Evolutionary conservation across 2,113 vertebrate genomes (phyloP).

Genomic region (Hiodon tergisus): DNA sequence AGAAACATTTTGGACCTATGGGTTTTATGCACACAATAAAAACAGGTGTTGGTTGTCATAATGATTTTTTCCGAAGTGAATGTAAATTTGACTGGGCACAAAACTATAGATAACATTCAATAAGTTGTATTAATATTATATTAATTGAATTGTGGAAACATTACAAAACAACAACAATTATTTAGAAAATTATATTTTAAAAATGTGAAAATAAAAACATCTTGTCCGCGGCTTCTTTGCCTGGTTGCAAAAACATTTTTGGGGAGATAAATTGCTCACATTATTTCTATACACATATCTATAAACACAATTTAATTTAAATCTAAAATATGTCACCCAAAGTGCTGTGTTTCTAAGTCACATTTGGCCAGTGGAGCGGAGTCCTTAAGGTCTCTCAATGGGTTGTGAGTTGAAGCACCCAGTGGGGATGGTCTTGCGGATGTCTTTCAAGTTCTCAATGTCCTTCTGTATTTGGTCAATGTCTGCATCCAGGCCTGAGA

Average conservation of each 20-base stretch:
- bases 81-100: too few species aligned
- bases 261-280: neutral
- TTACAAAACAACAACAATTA: too few species aligned
- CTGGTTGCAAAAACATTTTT: neutral
- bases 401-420: conserved; percentile 78
- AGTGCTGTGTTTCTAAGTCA: neutral
- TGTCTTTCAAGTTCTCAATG: conserved; percentile 81
- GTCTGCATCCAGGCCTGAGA: conserved; percentile 58
- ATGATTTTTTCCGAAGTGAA: too few species aligned
- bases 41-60: too few species aligned
- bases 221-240: neutral
- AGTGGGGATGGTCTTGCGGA: conserved; percentile 63
- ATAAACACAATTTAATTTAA: conserved; percentile 31
- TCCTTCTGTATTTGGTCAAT: conserved; percentile 71
- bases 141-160: too few species aligned
- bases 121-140: too few species aligned
- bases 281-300: conserved; percentile 1
- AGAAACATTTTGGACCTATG: too few species aligned
- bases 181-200: too few species aligned
- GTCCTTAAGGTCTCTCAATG: conserved; percentile 67
- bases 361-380: neutral
- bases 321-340: too few species aligned
- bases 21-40: too few species aligned
- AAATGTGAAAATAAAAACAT: neutral
- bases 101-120: too few species aligned